These are phyloP conservation scores for Peromyscus californicus DNA, from an alignment of 2,113 vertebrate genomes.

Conservation along the genomic window DNA sequence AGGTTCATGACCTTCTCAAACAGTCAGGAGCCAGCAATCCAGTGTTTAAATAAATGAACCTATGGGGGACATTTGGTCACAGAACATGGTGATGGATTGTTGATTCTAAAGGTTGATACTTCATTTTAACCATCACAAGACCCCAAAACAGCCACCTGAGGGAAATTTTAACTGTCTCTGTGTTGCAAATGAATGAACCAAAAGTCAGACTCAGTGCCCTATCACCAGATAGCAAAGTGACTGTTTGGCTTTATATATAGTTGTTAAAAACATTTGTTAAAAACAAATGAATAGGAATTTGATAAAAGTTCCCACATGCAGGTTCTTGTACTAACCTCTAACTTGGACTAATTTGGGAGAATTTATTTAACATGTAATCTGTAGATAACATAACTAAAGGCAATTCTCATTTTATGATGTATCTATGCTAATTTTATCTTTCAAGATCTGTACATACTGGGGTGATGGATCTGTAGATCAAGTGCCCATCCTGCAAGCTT, in stretches of 20 bases:
- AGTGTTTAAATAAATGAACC: not conserved
- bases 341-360: slow-evolving; percentile 9
- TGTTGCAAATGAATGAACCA: not conserved
- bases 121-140: not conserved
- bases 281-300: not conserved
- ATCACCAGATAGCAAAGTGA: not conserved
- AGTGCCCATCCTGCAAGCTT: no score
- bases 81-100: no score
- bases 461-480: not conserved
- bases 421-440: not conserved
- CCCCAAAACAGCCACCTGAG: not conserved
- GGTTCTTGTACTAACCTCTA: slow-evolving; percentile 1
- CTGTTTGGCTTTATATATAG: not conserved
- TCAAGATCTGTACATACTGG: not conserved
- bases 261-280: slow-evolving; percentile 6
- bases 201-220: not conserved
- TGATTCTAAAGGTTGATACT: not conserved
- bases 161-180: not conserved
- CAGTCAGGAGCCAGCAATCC: not conserved
- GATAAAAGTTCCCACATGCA: not conserved
- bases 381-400: not conserved
- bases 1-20: not conserved
- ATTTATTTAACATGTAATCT: not conserved
- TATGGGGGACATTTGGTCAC: not conserved
- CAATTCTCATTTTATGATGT: not conserved